Conservation (phyloP, 2,113 vertebrate genomes). For the Noctilio leporinus region DNA sequence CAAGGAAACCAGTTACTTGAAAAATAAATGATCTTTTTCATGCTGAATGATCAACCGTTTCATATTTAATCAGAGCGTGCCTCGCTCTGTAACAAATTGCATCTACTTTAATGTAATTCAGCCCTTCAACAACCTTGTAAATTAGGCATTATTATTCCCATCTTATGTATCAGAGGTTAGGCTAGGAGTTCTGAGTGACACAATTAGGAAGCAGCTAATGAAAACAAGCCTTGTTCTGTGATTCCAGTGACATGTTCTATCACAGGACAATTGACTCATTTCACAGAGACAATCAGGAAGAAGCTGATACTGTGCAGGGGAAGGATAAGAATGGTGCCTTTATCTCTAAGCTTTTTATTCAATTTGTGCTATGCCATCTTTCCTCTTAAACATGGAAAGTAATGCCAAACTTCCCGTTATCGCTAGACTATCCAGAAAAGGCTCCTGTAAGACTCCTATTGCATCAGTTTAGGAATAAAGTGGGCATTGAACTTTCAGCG, state of each 20-base stretch:
- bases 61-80: background rate
- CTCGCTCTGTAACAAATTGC: background rate
- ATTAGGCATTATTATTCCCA: background rate
- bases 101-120: background rate
- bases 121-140: background rate
- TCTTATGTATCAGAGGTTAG: background rate
- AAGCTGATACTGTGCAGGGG: background rate
- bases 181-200: background rate
- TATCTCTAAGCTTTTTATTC: background rate
- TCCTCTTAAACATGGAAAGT: background rate
- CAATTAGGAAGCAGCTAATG: background rate
- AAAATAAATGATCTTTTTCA: constrained; percentile 5
- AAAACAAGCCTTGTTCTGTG: background rate
- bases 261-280: background rate
- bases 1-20: background rate
- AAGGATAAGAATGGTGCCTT: background rate
- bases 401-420: background rate
- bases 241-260: background rate
- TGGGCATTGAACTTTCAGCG: background rate
- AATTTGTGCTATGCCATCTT: background rate
- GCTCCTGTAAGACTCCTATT: background rate
- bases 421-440: background rate
- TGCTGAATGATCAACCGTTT: background rate
- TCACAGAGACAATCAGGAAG: background rate
- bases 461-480: background rate